phyloP scores from a whole-genome alignment of 2,888 invertebrate species.

The Cheiracanthium punctorium region DNA sequence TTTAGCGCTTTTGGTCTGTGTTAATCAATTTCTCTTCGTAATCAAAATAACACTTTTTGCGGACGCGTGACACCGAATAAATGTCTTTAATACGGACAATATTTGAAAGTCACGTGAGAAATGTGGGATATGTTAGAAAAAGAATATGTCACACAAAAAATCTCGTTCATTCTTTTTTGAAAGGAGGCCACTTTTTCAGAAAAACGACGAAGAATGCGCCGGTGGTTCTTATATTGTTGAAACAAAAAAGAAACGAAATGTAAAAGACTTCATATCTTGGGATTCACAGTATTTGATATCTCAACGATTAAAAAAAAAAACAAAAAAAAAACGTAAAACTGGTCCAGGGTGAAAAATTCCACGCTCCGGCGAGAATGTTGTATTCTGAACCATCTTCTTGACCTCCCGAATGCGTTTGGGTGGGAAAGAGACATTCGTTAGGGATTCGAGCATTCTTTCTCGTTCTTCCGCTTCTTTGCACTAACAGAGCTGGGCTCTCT shows the following conservation, averaged over 20 bases:
- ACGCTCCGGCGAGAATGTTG: constrained; percentile 7
- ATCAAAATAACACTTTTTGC: too few relatives aligned
- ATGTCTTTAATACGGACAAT: too few relatives aligned
- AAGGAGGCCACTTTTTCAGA: not conserved
- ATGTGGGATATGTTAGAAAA: not conserved
- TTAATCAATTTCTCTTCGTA: too few relatives aligned
- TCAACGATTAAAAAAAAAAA: too few relatives aligned
- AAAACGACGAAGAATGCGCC: not conserved
- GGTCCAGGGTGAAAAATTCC: not conserved
- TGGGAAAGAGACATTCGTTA: constrained; percentile 23
- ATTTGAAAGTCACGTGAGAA: not conserved
- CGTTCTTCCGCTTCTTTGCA: constrained; percentile 1
- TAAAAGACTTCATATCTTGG: not conserved
- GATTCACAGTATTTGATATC: not conserved
- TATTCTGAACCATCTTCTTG: constrained; percentile 34
- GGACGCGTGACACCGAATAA: too few relatives aligned
- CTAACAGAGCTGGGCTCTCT: too few relatives aligned
- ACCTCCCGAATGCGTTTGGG: constrained; percentile 28
- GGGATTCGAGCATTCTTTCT: not conserved
- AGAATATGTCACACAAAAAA: constrained; percentile 1
- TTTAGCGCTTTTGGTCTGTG: too few relatives aligned
- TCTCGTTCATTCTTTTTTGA: not conserved
- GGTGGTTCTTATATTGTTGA: not conserved
- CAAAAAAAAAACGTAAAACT: not conserved
- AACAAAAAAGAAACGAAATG: not conserved